Conservation (phyloP, 2,797 vertebrate species). For the Gila robusta region DNA sequence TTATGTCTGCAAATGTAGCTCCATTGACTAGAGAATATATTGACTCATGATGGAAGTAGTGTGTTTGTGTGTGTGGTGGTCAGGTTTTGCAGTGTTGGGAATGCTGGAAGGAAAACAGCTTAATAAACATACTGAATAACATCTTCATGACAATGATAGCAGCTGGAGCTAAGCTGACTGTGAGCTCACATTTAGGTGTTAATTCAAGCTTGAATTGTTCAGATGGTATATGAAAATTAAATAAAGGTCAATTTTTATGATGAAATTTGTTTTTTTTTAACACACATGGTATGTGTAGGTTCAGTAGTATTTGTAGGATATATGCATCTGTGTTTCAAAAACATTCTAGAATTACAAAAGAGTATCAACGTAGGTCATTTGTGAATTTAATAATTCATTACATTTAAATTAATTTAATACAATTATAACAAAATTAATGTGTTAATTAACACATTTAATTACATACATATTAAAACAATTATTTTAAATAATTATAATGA, state of each 20-base stretch:
- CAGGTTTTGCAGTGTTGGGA: conserved; percentile 8
- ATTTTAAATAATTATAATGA: not conserved
- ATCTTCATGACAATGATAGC: not conserved
- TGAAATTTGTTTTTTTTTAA: not conserved
- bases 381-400: not conserved
- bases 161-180: conserved; percentile 9
- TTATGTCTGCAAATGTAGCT: conserved; percentile 12
- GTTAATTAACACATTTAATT: not conserved
- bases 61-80: not conserved
- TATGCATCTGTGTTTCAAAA: not conserved
- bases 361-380: not conserved
- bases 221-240: conserved; percentile 9
- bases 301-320: too few relatives aligned
- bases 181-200: not conserved
- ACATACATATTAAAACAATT: not conserved
- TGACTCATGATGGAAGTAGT: conserved; percentile 2
- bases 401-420: not conserved
- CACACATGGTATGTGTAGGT: not conserved
- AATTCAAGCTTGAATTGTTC: not conserved
- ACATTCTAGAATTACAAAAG: not conserved
- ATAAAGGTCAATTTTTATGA: not conserved
- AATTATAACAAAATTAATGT: not conserved
- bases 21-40: conserved; percentile 20
- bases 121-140: conserved; percentile 15
- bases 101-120: conserved; percentile 13